These are phyloP conservation scores for Tiliacea aurago DNA, from an alignment of 2,888 invertebrate genomes.

Conservation along the genomic window DNA sequence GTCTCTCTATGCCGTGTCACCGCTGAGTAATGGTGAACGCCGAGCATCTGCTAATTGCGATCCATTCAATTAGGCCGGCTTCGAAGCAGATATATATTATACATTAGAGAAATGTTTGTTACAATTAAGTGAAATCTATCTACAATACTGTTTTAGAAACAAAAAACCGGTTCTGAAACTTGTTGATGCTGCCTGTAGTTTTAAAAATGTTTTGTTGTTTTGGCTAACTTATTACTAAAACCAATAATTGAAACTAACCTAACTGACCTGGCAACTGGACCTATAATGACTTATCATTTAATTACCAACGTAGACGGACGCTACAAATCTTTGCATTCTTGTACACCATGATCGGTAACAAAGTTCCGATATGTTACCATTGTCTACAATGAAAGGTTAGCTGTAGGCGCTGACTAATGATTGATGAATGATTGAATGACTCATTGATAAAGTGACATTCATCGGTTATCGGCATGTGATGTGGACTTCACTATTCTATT, in stretches of 20 bases:
- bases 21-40: constrained; percentile 72
- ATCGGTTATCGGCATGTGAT: constrained; percentile 74
- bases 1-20: constrained; percentile 64
- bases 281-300: constrained; percentile 19
- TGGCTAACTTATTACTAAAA: not conserved
- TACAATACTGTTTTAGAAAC: constrained; percentile 6
- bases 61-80: constrained; percentile 72
- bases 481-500: constrained; percentile 64
- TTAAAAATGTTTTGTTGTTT: not conserved
- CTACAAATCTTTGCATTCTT: constrained; percentile 64
- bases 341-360: constrained; percentile 68
- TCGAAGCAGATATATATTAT: constrained; percentile 52
- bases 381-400: constrained; percentile 75
- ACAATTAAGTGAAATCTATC: constrained; percentile 24
- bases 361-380: constrained; percentile 70
- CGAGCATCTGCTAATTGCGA: constrained; percentile 84
- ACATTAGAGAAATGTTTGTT: constrained; percentile 43
- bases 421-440: constrained; percentile 83
- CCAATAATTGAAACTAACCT: not conserved
- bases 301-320: constrained; percentile 8
- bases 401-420: constrained; percentile 82
- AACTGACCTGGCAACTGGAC: not conserved
- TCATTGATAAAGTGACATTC: constrained; percentile 81
- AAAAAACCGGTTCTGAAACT: constrained; percentile 12
- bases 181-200: constrained; percentile 13